Base-by-base conservation (phyloP, 2,888 invertebrate genomes). In the Hipparchia sbordonii region DNA sequence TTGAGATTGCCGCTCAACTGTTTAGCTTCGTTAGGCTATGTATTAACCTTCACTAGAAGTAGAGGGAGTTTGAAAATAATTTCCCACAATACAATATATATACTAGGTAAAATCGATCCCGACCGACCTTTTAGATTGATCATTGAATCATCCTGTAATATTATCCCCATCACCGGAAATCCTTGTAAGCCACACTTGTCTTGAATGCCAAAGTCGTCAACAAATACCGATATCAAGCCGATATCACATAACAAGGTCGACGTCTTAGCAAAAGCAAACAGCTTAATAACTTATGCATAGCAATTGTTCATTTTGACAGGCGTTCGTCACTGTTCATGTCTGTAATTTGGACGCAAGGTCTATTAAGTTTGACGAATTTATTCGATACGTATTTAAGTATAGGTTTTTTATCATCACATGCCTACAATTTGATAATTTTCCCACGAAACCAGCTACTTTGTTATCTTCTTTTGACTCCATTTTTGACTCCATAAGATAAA, bases 121-220 rank as follows among this genome's bases (percentile, higher is more conserved):
- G n/a, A 7, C 45, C 13, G n/a, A 45, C n/a, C 8, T 65, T 52
- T 51, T 10, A n/a, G n/a, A 45, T n/a, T 39, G 9, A 51, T 60
- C 48, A 59, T 60, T 33, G 48, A 13, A 60, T 23, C 60, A 46
- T 60, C 67, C 33, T 59, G 33, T 48, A 51, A 68, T 1, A 60
- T 59, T 68, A 68, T 57, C 13, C 51, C 6, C 45, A 63, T 68
- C 73, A 62, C 70, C 74, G 75, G 75, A 77, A 77, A 74, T 73
- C 78, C 77, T 77, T 76, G 66, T 72, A 67, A 70, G 69, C 54
- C 61, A 67, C 57, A 72, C 72, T 74, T 67, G 70, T 72, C 71
- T 74, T 72, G 70, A 74, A 74, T 73, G 62, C 60, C 71, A 70
- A 72, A 72, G 71, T 67, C 75, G 62, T 66, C 33, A 8, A 71